Evolutionary conservation across 2,113 vertebrate genomes (phyloP).

Genomic region (Psephotus haematonotus): DNA sequence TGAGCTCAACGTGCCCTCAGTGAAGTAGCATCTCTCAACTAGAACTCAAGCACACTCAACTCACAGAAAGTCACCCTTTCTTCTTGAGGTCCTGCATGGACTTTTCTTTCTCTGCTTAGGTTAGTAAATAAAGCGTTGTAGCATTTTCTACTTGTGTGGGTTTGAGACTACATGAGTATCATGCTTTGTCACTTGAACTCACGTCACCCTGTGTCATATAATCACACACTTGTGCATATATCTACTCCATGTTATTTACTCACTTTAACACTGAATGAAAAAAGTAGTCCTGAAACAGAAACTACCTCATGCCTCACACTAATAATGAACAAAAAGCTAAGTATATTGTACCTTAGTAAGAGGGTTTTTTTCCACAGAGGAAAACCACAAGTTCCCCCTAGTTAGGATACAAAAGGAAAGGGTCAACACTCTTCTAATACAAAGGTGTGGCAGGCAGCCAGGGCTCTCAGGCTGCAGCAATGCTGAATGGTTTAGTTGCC

Average conservation of each 20-base stretch:
- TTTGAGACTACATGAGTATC: not conserved
- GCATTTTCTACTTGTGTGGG: not conserved
- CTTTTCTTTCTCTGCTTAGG: not conserved
- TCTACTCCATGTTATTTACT: not conserved
- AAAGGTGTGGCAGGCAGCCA: not conserved
- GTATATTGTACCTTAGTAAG: not conserved
- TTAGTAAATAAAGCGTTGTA: not conserved
- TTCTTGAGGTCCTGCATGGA: not conserved
- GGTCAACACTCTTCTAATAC: not conserved
- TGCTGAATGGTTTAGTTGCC: not conserved
- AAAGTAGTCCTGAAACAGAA: not conserved
- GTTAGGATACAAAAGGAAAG: not conserved
- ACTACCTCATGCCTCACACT: not conserved
- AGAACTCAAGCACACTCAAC: not conserved
- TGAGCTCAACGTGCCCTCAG: not conserved
- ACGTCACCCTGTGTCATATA: fast-evolving
- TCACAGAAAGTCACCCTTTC: not conserved
- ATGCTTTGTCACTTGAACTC: not conserved
- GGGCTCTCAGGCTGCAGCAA: not conserved
- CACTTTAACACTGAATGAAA: not conserved
- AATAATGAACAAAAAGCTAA: not conserved
- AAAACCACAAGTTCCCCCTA: not conserved
- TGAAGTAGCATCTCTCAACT: not conserved
- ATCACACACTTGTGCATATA: not conserved
- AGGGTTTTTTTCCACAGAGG: not conserved